Conservation (phyloP, 2,888 invertebrate genomes). For the Endotricha flammealis region DNA sequence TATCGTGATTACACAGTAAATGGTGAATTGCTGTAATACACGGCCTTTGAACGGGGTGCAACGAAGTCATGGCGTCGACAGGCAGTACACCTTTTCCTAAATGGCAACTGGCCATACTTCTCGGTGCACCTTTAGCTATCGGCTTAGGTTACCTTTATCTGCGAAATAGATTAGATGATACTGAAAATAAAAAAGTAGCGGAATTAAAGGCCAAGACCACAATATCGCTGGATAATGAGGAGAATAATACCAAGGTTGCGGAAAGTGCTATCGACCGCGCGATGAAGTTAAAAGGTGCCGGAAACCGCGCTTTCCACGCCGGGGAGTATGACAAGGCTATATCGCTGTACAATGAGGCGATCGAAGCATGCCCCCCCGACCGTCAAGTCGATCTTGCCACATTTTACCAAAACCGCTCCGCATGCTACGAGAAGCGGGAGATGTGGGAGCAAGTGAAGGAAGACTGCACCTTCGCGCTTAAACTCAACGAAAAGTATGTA, state of each 20-base stretch:
- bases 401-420: conserved; percentile 97
- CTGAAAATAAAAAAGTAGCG: conserved; percentile 73
- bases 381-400: conserved; percentile 88
- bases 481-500: conserved; percentile 89
- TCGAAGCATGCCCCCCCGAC: conserved; percentile 89
- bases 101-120: conserved; percentile 91
- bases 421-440: conserved; percentile 94
- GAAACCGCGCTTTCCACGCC: conserved; percentile 90
- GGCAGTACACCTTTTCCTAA: conserved; percentile 82
- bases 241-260: conserved; percentile 55
- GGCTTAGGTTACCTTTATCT: conserved; percentile 90
- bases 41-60: conserved; percentile 31
- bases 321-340: conserved; percentile 96
- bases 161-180: conserved; percentile 75
- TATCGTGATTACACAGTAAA: conserved; percentile 47
- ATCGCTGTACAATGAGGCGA: conserved; percentile 92
- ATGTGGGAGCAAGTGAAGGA: conserved; percentile 90
- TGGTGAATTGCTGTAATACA: conserved; percentile 51
- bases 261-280: conserved; percentile 85
- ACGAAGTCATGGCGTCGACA: conserved; percentile 62
- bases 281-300: conserved; percentile 89
- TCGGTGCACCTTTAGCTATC: conserved; percentile 90
- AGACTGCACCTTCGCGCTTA: conserved; percentile 91
- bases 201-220: conserved; percentile 75
- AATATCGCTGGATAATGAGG: conserved; percentile 80